A percentile compares a stretch with the other conserved stretches of the same genome.
Conservation (phyloP, 2,888 invertebrate genomes). For the Harpalus rufipes region DNA sequence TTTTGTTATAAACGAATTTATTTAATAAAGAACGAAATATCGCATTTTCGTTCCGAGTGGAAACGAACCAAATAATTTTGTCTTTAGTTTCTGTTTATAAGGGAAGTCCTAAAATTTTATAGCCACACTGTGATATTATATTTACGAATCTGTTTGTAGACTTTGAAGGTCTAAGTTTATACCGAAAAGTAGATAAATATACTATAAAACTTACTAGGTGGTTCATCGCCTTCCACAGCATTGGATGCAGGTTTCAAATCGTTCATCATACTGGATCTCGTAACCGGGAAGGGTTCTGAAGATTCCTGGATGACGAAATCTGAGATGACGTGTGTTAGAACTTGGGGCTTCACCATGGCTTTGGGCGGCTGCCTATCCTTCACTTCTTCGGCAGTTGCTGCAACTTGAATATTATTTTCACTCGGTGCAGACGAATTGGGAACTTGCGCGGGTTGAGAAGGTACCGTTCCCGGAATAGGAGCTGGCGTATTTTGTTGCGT, state of each 20-base stretch:
- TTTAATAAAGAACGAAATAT: too few species aligned
- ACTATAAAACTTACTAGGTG: constrained; percentile 85
- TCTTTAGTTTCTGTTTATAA: too few species aligned
- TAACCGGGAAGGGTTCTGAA: constrained; percentile 93
- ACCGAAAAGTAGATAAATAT: too few species aligned
- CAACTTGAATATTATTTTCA: constrained; percentile 74
- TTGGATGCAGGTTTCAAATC: constrained; percentile 76
- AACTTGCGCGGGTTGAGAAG: constrained; percentile 71
- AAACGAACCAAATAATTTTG: too few species aligned
- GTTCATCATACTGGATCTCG: constrained; percentile 75
- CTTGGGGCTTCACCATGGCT: constrained; percentile 96
- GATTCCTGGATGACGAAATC: constrained; percentile 98
- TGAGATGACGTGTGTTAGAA: constrained; percentile 97
- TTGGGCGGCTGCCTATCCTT: constrained; percentile 84
- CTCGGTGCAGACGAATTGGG: constrained; percentile 46
- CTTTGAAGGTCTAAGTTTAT: too few species aligned
- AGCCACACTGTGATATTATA: too few species aligned
- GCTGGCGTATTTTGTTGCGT: constrained; percentile 70
- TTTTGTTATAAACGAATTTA: too few species aligned
- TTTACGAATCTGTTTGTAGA: too few species aligned
- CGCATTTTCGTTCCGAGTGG: too few species aligned
- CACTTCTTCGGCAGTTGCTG: constrained; percentile 76
- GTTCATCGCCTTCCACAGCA: constrained; percentile 84
- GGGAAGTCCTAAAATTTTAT: too few species aligned
- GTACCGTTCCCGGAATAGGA: constrained; percentile 75